phyloP scores from a whole-genome alignment of 2,888 invertebrate genomes.

The Sphinx pinastri region DNA sequence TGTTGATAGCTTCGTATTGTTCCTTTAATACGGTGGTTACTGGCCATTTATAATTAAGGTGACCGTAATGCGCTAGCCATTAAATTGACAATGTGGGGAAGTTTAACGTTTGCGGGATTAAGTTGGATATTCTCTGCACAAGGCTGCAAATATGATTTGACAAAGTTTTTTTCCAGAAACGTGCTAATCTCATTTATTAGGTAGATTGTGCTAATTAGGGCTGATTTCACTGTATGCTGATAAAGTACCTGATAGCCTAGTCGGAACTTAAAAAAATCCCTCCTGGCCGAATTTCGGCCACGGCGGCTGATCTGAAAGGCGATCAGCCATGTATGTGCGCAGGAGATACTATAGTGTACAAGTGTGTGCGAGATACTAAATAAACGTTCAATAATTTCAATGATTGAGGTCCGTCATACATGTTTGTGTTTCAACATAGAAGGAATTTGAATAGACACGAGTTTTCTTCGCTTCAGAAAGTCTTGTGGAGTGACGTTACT shows the following conservation, averaged over 20 bases:
- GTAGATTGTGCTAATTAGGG: no score
- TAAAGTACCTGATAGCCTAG: no score
- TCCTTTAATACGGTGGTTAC: slow-evolving; percentile 42
- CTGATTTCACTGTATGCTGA: no score
- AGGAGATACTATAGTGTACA: no score
- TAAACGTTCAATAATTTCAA: not conserved
- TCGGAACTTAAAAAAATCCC: no score
- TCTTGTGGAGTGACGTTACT: slow-evolving; percentile 3
- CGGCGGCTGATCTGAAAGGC: no score
- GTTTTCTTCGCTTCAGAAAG: slow-evolving; percentile 16
- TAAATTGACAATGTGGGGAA: not conserved
- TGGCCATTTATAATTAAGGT: slow-evolving; percentile 25
- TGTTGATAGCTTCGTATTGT: slow-evolving; percentile 56
- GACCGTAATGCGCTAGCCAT: slow-evolving; percentile 8
- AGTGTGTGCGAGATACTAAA: not conserved
- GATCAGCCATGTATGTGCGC: no score
- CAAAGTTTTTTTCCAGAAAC: no score
- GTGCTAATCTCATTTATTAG: no score
- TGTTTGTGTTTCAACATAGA: not conserved
- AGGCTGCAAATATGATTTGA: no score
- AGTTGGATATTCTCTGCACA: no score
- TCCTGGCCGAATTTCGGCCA: no score
- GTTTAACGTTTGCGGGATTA: not conserved
- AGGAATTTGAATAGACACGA: not conserved
- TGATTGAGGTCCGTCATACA: not conserved